Conservation (phyloP, 2,797 vertebrate genomes). For the Amblyraja radiata region DNA sequence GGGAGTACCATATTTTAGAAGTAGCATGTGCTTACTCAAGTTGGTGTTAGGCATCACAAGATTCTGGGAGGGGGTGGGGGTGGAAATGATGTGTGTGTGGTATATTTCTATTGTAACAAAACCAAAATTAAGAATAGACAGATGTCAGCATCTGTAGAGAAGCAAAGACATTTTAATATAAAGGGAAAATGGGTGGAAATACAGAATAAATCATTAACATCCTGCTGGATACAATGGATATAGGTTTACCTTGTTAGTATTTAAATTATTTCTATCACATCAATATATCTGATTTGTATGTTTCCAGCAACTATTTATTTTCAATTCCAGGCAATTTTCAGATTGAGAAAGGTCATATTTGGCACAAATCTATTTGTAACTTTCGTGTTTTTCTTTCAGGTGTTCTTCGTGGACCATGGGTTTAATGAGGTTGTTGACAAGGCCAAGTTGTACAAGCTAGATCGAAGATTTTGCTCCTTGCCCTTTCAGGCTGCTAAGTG, state of each 20-base stretch:
- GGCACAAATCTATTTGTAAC: background rate
- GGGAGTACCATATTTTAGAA: background rate
- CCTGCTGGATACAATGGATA: no score
- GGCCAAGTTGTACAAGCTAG: conserved; percentile 63
- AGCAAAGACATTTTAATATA: background rate
- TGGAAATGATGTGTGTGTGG: background rate
- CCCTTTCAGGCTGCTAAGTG: conserved; percentile 82
- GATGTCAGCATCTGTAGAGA: background rate
- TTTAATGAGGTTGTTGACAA: conserved; percentile 67
- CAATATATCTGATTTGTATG: background rate
- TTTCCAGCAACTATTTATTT: background rate
- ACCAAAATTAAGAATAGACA: background rate
- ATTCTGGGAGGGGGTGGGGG: no score
- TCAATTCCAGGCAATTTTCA: background rate
- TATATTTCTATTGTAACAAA: background rate
- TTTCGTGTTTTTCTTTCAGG: conserved; percentile 54
- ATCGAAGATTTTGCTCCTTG: conserved; percentile 64
- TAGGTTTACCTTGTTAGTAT: background rate
- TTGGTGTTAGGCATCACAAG: background rate
- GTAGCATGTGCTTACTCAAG: background rate
- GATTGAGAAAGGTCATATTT: background rate
- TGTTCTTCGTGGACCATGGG: conserved; percentile 83
- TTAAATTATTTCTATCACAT: no score
- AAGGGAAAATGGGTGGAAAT: background rate
- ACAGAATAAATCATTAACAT: background rate